Percentiles rank a stretch among this genome's conserved stretches.
Evolutionary conservation across 2,113 vertebrate species (phyloP).

Genomic region (Noturus placidus): DNA sequence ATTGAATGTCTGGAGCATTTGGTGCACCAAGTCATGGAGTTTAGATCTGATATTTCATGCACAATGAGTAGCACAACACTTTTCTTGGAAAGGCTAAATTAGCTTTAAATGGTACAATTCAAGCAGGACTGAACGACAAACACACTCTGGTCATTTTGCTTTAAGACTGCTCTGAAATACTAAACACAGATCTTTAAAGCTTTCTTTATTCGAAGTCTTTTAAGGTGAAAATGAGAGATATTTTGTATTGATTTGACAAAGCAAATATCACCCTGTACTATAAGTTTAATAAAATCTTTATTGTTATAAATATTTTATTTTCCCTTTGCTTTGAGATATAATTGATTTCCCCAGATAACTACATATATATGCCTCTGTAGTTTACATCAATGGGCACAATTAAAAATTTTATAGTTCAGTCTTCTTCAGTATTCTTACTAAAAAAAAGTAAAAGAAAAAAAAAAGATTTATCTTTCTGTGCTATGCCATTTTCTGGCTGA

Average conservation of each 20-base stretch:
- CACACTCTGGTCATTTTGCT: neutral
- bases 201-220: neutral
- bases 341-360: slow-evolving; percentile 16
- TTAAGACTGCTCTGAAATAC: slow-evolving; percentile 5
- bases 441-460: neutral
- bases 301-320: neutral
- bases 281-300: slow-evolving; percentile 7
- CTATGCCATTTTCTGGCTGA: neutral
- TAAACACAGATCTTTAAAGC: slow-evolving; percentile 18
- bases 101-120: neutral
- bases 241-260: slow-evolving; percentile 28
- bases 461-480: neutral
- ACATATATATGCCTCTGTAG: neutral
- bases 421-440: neutral
- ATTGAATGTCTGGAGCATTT: neutral
- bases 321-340: slow-evolving; percentile 1
- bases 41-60: neutral
- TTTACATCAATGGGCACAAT: neutral
- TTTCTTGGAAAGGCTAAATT: slow-evolving; percentile 22
- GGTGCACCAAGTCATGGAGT: neutral
- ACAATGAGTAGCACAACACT: neutral
- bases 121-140: neutral
- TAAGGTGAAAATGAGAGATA: neutral
- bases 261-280: neutral
- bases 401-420: neutral